Evolutionary conservation across 2,888 invertebrate genomes (phyloP), one percentile per base, ranked within the genome.

Genomic region (Pogonocherus hispidulus): DNA sequence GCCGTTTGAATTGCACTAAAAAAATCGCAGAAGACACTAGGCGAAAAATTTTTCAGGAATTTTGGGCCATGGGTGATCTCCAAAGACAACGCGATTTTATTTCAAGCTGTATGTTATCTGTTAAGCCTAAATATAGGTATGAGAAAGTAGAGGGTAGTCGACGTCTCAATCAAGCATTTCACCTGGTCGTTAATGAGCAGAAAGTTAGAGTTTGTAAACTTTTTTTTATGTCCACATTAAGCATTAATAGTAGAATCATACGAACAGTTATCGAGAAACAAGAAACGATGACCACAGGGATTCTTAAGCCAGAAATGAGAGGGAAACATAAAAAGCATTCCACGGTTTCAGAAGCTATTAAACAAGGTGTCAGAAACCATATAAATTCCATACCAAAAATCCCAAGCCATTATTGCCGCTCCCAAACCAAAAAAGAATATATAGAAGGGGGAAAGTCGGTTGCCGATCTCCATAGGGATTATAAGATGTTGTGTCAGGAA

Each of bases 221-320:
- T 3, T 59, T 59, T 37, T 59, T 59, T 47, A 59, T 46, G n/a
- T 18, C 59, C 11, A 41, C 59, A 9, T 19, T 59, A 14, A 23
- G 22, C 6, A 59, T 59, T 11, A 46, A 5, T 18, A 2, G 11
- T 1, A 46, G 59, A 20, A 22, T 22, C 9, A 46, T 59, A 46
- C 3, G 59, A 59, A 59, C 59, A 11, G 46, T 59, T 6, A 11
- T 20, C 18, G 19, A 18, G 23, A 59, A 59, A 20, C 44, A 46
- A 41, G 8, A 44, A 20, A 20, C 5, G 3, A 1, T n/a, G 16
- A 16, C 2, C 4, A 35, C 1, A 18, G 22, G 46, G 3, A 19
- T 46, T 5, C 2, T 59, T 46, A 16, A 8, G 1, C 22, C 11
- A 1, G 44, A 22, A 37, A 4, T 16, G 19, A 20, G 47, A 22